A percentile compares a stretch with the other conserved stretches of the same genome.
Conservation (phyloP, 2,113 vertebrate genomes). For the Antigone vipio region DNA sequence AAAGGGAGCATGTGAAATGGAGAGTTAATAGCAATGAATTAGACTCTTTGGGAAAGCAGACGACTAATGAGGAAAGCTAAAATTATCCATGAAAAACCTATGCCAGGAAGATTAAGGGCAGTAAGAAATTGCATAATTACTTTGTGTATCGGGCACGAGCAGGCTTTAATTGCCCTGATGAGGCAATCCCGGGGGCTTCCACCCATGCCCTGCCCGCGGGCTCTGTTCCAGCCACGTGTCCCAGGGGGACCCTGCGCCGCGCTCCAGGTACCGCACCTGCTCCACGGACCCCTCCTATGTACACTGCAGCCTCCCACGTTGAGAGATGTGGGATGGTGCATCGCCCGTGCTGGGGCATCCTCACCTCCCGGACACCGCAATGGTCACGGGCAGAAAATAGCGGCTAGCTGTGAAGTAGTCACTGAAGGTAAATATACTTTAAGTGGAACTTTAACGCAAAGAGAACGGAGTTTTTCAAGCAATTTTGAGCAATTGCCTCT, state of each 20-base stretch:
- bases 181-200: not conserved
- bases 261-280: not conserved
- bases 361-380: not conserved
- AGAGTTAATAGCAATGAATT: not conserved
- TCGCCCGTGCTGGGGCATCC: not conserved
- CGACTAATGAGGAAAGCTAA: not conserved
- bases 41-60: not conserved
- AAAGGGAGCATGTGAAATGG: not conserved
- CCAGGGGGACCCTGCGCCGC: not conserved
- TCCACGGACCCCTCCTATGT: fast-evolving
- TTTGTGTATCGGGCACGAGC: fast-evolving
- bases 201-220: not conserved
- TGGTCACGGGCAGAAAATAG: not conserved
- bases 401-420: not conserved
- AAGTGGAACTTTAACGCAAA: not conserved
- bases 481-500: not conserved
- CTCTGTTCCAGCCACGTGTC: not conserved
- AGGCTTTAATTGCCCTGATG: not conserved
- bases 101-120: not conserved
- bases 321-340: not conserved
- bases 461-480: not conserved
- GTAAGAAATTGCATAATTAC: not conserved
- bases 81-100: not conserved
- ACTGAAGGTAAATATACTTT: not conserved
- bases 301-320: fast-evolving